Evolutionary conservation across 2,113 vertebrate genomes (phyloP).

Genomic region (human): DNA sequence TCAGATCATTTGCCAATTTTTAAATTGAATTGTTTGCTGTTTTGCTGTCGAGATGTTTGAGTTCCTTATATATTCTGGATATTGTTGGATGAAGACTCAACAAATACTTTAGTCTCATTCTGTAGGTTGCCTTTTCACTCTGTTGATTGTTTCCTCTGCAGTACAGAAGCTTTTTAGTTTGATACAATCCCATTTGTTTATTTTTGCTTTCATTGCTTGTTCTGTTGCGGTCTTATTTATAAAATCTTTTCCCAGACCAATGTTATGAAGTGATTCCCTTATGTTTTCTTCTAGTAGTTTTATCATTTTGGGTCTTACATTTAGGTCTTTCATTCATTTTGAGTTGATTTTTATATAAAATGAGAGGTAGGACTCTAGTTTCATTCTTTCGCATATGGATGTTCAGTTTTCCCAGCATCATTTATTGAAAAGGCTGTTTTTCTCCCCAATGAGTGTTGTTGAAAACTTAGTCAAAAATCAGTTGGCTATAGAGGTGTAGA

Average conservation of each 20-base stretch:
- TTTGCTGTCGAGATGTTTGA: neutral
- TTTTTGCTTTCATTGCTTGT: neutral
- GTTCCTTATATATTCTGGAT: neutral
- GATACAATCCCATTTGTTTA: neutral
- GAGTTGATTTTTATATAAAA: neutral
- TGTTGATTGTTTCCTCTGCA: neutral
- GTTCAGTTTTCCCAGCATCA: neutral
- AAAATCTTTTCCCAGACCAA: neutral
- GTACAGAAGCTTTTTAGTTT: neutral
- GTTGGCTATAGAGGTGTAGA: neutral
- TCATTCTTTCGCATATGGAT: neutral
- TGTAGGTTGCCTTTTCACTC: neutral
- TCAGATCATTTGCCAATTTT: neutral
- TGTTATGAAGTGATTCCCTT: neutral
- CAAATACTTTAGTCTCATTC: neutral
- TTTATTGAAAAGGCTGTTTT: neutral
- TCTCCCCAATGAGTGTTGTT: neutral
- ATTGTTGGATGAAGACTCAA: neutral
- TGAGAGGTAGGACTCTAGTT: neutral
- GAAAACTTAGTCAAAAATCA: neutral
- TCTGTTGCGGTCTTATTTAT: neutral
- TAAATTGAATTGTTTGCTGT: neutral
- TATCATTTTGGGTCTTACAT: neutral
- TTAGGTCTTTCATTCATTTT: neutral
- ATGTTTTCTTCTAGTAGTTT: neutral